Conservation (phyloP, 2,888 invertebrate genomes). For the Athripsodes cinereus region DNA sequence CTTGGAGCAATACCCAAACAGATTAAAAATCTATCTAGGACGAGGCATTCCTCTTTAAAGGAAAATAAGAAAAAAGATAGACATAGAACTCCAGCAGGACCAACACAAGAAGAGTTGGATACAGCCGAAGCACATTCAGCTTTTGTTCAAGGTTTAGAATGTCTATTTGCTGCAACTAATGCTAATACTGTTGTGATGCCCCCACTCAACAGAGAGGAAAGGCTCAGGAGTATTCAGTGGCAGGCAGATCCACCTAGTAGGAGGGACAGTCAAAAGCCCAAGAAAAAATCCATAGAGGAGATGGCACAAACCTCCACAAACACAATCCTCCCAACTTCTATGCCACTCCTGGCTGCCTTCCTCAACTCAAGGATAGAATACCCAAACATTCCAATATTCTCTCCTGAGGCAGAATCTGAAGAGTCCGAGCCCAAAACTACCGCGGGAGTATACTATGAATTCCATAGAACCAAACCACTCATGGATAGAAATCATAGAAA, state of each 20-base stretch:
- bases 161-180: constrained; percentile 46
- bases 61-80: constrained; percentile 50
- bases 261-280: constrained; percentile 36
- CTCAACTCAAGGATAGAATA: constrained; percentile 55
- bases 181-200: constrained; percentile 49
- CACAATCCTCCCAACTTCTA: constrained; percentile 57
- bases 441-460: constrained; percentile 35
- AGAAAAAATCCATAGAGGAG: constrained; percentile 52
- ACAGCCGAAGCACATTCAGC: constrained; percentile 52
- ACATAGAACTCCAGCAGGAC: constrained; percentile 38
- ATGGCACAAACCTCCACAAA: constrained; percentile 61
- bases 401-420: constrained; percentile 37
- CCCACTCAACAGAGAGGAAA: constrained; percentile 37
- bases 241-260: constrained; percentile 38
- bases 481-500: constrained; percentile 49
- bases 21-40: constrained; percentile 50
- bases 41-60: constrained; percentile 53
- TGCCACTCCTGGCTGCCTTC: constrained; percentile 58
- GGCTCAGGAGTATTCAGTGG: constrained; percentile 41
- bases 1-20: constrained; percentile 69
- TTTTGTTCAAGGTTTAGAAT: constrained; percentile 51
- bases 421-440: constrained; percentile 30
- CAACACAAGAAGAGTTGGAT: constrained; percentile 42
- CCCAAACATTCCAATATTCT: constrained; percentile 40
- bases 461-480: constrained; percentile 40